A percentile compares a stretch with the other conserved stretches of the same genome.
Evolutionary conservation across 2,797 vertebrate genomes (phyloP).

Genomic region (Sparidentex hasta): DNA sequence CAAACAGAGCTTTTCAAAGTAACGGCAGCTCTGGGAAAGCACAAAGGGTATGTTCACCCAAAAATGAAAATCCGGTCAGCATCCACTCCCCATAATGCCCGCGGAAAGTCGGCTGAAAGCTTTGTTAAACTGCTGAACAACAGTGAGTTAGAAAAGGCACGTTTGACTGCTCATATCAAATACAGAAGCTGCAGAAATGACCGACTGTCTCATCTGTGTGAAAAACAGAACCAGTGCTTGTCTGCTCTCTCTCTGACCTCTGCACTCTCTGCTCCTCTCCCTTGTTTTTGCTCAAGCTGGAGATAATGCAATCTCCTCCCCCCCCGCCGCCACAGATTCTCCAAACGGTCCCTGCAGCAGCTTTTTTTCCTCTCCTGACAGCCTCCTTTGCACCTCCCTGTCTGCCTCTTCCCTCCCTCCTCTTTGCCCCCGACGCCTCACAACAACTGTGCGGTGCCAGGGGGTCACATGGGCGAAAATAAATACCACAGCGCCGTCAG

Average conservation of each 20-base stretch:
- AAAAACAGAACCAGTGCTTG: conserved; percentile 27
- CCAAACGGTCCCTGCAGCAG: conserved; percentile 1
- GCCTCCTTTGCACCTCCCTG: conserved; percentile 30
- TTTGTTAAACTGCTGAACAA: too few species aligned
- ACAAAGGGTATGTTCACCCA: not conserved
- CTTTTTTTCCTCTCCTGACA: conserved; percentile 15
- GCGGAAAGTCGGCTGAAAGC: too few species aligned
- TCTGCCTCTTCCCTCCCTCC: conserved; percentile 43
- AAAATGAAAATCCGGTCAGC: too few species aligned
- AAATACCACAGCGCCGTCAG: conserved; percentile 36
- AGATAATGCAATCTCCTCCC: conserved; percentile 45
- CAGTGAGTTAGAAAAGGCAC: too few species aligned
- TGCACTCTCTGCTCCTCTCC: conserved; percentile 22
- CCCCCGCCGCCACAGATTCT: conserved; percentile 5
- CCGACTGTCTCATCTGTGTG: not conserved
- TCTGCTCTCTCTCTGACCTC: conserved; percentile 25
- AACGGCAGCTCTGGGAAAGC: conserved; percentile 13
- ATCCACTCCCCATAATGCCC: too few species aligned
- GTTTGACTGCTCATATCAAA: not conserved
- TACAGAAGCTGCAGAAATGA: not conserved
- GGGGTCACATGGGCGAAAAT: conserved; percentile 55
- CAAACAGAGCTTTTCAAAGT: not conserved
- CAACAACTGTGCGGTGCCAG: conserved; percentile 51
- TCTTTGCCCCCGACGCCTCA: conserved; percentile 56
- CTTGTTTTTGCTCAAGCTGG: conserved; percentile 41